Evolutionary conservation across 1,140 invertebrate genomes (phyloP).

Genomic region (Drosophila obscura): DNA sequence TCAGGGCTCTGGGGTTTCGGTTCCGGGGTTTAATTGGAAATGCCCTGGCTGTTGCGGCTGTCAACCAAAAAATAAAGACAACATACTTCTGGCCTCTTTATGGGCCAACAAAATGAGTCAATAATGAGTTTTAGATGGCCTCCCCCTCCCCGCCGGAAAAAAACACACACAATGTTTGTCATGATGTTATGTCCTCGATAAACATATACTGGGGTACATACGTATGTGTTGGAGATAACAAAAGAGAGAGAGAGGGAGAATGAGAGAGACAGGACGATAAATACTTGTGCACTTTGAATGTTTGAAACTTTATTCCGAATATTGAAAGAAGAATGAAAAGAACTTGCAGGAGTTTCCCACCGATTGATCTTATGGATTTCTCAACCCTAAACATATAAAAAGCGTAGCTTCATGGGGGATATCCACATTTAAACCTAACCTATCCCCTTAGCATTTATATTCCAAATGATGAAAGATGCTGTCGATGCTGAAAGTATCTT

Average conservation of each 20-base stretch:
- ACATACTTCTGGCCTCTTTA: constrained; percentile 73
- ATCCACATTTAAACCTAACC: no score
- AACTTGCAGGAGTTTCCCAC: no score
- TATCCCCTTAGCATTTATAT: no score
- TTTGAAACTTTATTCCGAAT: no score
- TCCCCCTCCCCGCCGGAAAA: neutral
- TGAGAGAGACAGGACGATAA: neutral
- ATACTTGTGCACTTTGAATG: no score
- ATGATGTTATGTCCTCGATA: constrained; percentile 30
- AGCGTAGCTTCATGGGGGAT: no score
- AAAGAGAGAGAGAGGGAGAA: neutral
- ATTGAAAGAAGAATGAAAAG: no score
- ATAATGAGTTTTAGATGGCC: constrained; percentile 73
- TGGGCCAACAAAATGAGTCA: constrained; percentile 65
- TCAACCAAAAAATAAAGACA: constrained; percentile 64
- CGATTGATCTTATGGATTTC: no score
- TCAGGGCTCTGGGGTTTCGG: constrained; percentile 1
- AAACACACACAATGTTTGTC: constrained; percentile 44
- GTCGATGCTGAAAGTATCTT: no score
- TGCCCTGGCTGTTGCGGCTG: constrained; percentile 44
- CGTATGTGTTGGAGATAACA: constrained; percentile 40
- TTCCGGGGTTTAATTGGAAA: constrained; percentile 67
- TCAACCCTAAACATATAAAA: no score
- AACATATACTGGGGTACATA: constrained; percentile 43
- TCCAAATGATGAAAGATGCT: no score